Percentiles rank a stretch among this genome's conserved stretches.
phyloP scores from a whole-genome alignment of 2,888 invertebrate genomes.

The Andrena haemorrhoa region DNA sequence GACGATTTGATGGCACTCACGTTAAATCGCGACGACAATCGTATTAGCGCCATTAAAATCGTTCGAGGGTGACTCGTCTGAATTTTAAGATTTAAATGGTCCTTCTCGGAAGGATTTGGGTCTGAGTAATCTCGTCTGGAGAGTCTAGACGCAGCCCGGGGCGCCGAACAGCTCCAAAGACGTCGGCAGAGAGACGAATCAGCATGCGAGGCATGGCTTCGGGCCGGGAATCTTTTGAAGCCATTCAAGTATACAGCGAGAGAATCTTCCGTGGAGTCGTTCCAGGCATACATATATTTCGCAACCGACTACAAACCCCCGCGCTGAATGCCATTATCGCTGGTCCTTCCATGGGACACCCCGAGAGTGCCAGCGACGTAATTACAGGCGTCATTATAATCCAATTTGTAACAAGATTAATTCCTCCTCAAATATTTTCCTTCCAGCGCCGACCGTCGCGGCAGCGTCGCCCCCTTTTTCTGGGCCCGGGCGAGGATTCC shows the following conservation, averaged over 20 bases:
- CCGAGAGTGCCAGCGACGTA: slow-evolving; percentile 38
- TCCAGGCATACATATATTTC: slow-evolving; percentile 44
- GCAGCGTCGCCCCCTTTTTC: background rate
- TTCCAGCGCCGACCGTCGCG: background rate
- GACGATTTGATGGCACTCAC: slow-evolving; percentile 32
- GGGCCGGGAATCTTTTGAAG: slow-evolving; percentile 53
- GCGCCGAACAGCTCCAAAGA: slow-evolving; percentile 56
- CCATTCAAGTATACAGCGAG: slow-evolving; percentile 25
- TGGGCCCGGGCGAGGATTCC: background rate
- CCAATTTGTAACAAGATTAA: slow-evolving; percentile 41
- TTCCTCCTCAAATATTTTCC: slow-evolving; percentile 11
- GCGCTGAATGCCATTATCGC: slow-evolving; percentile 39
- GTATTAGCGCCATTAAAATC: slow-evolving; percentile 53
- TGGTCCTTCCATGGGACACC: slow-evolving; percentile 36
- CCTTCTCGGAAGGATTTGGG: slow-evolving; percentile 61
- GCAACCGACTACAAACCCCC: slow-evolving; percentile 43
- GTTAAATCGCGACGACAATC: slow-evolving; percentile 26
- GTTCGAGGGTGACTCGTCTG: slow-evolving; percentile 46
- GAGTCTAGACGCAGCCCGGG: slow-evolving; percentile 62
- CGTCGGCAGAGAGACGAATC: slow-evolving; percentile 53
- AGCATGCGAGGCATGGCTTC: slow-evolving; percentile 62
- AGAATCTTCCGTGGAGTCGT: slow-evolving; percentile 35
- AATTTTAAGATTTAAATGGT: slow-evolving; percentile 64
- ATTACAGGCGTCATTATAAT: slow-evolving; percentile 45
- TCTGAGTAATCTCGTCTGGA: slow-evolving; percentile 62